Percentiles rank a stretch among this genome's conserved stretches.
Conservation (phyloP, 2,888 invertebrate species). For the Acronicta aceris region DNA sequence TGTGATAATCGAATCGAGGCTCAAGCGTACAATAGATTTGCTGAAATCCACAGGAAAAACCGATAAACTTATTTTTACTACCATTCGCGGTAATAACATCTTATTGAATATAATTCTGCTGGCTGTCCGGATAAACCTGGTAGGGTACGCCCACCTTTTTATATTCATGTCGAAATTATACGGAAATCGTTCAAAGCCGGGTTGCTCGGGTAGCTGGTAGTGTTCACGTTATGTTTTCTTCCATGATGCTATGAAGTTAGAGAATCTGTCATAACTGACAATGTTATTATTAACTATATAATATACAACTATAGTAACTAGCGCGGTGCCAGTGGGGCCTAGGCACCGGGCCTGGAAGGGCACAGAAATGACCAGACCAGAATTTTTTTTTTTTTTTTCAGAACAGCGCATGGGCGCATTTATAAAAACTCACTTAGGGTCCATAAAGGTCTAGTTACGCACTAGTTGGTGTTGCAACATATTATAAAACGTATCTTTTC, state of each 20-base stretch:
- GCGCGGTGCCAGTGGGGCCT: too few species aligned
- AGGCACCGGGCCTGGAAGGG: too few species aligned
- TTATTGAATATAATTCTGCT: slow-evolving; percentile 51
- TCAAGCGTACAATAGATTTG: slow-evolving; percentile 13
- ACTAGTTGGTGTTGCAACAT: too few species aligned
- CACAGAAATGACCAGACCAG: too few species aligned
- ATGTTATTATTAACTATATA: too few species aligned
- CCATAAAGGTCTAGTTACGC: too few species aligned
- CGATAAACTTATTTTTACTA: slow-evolving; percentile 40
- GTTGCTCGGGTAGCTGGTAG: slow-evolving; percentile 6
- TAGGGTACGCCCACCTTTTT: slow-evolving; percentile 44
- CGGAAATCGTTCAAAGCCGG: slow-evolving; percentile 35
- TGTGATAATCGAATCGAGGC: neutral
- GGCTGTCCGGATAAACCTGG: slow-evolving; percentile 27
- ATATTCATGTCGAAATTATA: slow-evolving; percentile 56
- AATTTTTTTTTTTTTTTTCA: too few species aligned
- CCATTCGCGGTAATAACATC: slow-evolving; percentile 43
- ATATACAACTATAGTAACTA: too few species aligned
- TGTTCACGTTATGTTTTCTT: slow-evolving; percentile 15
- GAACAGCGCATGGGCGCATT: too few species aligned
- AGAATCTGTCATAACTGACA: neutral
- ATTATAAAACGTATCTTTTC: too few species aligned
- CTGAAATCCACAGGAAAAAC: slow-evolving; percentile 8
- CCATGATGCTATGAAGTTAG: slow-evolving; percentile 3
- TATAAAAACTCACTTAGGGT: too few species aligned